Conservation (phyloP, 1,140 invertebrate species). For the Lethocerus indicus region DNA sequence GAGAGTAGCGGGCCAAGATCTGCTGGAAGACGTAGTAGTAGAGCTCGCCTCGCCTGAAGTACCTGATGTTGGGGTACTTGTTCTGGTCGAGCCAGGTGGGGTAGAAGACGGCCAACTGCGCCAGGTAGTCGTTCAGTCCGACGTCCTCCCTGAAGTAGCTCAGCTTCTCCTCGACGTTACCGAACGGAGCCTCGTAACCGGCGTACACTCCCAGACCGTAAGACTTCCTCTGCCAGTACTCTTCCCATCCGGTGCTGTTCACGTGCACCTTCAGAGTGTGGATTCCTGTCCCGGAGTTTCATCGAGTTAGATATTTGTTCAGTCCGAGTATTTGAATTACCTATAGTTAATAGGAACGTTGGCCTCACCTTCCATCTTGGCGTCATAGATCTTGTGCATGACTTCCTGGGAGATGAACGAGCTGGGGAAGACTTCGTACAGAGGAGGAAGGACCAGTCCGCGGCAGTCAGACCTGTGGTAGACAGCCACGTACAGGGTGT, state of each 20-base stretch:
- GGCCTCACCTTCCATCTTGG: constrained; percentile 18
- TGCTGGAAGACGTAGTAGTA: constrained; percentile 41
- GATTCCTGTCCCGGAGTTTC: neutral
- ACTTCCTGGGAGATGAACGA: constrained; percentile 39
- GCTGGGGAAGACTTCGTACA: constrained; percentile 49
- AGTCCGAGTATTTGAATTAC: too few relatives aligned
- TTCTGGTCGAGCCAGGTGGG: constrained; percentile 41
- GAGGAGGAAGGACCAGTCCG: constrained; percentile 37
- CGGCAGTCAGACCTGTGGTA: constrained; percentile 39
- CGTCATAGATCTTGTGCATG: constrained; percentile 36
- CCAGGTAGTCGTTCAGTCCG: constrained; percentile 48
- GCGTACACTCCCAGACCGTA: constrained; percentile 20
- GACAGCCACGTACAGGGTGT: constrained; percentile 38
- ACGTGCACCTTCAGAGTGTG: constrained; percentile 19
- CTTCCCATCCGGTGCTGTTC: constrained; percentile 14
- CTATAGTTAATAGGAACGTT: too few relatives aligned
- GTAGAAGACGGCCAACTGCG: constrained; percentile 40
- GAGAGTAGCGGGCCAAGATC: constrained; percentile 41
- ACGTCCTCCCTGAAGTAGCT: constrained; percentile 58
- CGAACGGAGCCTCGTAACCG: constrained; percentile 37
- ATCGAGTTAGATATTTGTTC: too few relatives aligned
- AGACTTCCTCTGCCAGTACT: constrained; percentile 24
- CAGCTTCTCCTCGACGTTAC: too few relatives aligned
- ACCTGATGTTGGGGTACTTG: constrained; percentile 27
- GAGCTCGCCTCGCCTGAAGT: constrained; percentile 37